A percentile compares a stretch with the other conserved stretches of the same genome.
Conservation (phyloP, 1,140 invertebrate genomes). For the Zaprionus gabonicus region DNA sequence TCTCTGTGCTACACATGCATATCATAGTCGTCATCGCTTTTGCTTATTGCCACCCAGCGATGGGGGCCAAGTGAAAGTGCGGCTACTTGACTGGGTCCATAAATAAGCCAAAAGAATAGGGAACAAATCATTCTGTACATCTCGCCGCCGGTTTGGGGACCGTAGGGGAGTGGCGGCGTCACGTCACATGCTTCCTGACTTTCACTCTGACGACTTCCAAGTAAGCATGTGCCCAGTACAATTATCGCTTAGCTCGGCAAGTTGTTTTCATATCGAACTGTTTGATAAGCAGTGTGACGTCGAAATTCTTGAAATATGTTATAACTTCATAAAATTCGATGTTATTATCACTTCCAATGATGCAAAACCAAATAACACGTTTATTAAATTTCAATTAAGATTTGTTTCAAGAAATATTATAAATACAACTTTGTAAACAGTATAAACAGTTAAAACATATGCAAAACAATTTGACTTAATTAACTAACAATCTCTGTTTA, state of each 20-base stretch:
- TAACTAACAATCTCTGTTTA: slow-evolving; percentile 4
- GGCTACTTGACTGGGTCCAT: slow-evolving; percentile 36
- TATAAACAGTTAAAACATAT: background rate
- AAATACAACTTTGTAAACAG: background rate
- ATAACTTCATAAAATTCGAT: background rate
- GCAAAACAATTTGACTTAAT: slow-evolving; percentile 8
- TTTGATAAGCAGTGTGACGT: background rate
- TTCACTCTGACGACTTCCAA: slow-evolving; percentile 21
- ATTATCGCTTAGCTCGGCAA: background rate
- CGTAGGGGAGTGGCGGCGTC: slow-evolving; percentile 23
- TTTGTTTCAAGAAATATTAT: background rate
- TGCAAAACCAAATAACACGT: too few relatives aligned
- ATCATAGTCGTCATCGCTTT: slow-evolving; percentile 51
- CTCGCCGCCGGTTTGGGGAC: slow-evolving; percentile 23
- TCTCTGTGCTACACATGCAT: slow-evolving; percentile 36
- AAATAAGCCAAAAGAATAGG: slow-evolving; percentile 36
- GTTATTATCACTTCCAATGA: too few relatives aligned
- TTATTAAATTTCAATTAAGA: background rate
- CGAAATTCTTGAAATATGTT: too few relatives aligned
- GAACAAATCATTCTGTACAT: slow-evolving; percentile 18
- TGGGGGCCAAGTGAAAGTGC: slow-evolving; percentile 27
- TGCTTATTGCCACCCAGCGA: slow-evolving; percentile 25
- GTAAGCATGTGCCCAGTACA: slow-evolving; percentile 17
- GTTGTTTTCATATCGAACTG: background rate
- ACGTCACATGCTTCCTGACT: slow-evolving; percentile 29